phyloP scores from a whole-genome alignment of 2,888 invertebrate genomes.

The Drosophila pegasa region DNA sequence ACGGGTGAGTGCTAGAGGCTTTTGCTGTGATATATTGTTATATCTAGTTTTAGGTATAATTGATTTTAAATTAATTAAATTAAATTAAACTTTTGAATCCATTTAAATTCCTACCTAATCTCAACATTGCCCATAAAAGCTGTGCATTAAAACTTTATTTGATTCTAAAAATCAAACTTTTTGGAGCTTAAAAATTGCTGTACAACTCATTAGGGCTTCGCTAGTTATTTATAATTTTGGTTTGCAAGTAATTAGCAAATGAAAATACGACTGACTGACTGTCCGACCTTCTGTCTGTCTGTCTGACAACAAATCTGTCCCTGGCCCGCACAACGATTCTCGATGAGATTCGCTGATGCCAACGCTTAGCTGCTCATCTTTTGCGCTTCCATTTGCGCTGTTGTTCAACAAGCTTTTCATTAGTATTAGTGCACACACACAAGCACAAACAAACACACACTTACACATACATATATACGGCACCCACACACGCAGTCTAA shows the following conservation, averaged over 20 bases:
- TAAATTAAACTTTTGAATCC: no score
- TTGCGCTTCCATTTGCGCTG: conserved; percentile 48
- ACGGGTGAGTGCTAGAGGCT: no score
- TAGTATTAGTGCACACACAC: conserved; percentile 61
- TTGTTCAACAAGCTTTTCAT: conserved; percentile 55
- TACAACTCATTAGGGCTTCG: not conserved
- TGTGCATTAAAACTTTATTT: not conserved
- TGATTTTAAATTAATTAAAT: no score
- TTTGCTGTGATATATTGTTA: no score
- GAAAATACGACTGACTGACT: conserved; percentile 7
- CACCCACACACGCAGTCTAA: conserved; percentile 18
- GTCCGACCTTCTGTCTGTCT: conserved; percentile 13
- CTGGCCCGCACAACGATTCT: not conserved
- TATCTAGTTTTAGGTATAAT: no score
- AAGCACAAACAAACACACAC: conserved; percentile 3
- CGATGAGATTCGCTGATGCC: conserved; percentile 24
- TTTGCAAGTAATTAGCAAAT: conserved; percentile 42
- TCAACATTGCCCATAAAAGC: not conserved
- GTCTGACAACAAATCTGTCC: not conserved
- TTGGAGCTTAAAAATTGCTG: not conserved
- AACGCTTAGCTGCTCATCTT: conserved; percentile 47
- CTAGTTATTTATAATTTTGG: not conserved
- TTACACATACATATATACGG: not conserved
- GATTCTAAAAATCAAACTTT: not conserved
- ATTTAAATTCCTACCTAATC: no score